Percentiles rank a stretch among this genome's conserved stretches.
Evolutionary conservation across 2,113 vertebrate species (phyloP).

Genomic region (Nerophis ophidion): DNA sequence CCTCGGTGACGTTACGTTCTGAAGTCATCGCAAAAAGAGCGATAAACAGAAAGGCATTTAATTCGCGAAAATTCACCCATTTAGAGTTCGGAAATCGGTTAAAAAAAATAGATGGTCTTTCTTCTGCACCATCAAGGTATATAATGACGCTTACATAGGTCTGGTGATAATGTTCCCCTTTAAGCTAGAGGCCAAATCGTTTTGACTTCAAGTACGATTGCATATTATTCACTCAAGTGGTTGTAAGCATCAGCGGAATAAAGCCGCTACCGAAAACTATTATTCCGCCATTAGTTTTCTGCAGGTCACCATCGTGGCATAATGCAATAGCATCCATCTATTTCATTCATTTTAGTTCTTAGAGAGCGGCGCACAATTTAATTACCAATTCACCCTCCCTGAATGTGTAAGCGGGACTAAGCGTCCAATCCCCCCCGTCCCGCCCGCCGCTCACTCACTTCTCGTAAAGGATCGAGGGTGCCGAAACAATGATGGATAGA

Average conservation of each 20-base stretch:
- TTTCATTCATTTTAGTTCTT: conserved; percentile 71
- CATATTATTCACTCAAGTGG: conserved; percentile 63
- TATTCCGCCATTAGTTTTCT: conserved; percentile 70
- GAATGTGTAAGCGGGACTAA: conserved; percentile 56
- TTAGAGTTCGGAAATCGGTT: too few relatives aligned
- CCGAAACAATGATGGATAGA: conserved; percentile 78
- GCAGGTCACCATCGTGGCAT: conserved; percentile 66
- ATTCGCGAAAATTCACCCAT: too few relatives aligned
- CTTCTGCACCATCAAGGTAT: too few relatives aligned
- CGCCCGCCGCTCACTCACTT: conserved; percentile 59
- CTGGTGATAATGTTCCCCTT: too few relatives aligned
- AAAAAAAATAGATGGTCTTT: too few relatives aligned
- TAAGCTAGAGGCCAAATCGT: conserved; percentile 54
- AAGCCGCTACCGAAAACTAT: conserved; percentile 66
- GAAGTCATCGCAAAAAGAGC: too few relatives aligned
- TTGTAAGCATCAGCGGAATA: conserved; percentile 60
- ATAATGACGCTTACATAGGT: too few relatives aligned
- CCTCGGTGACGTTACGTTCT: too few relatives aligned
- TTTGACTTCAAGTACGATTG: conserved; percentile 49
- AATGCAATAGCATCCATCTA: conserved; percentile 71
- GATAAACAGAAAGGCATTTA: too few relatives aligned
- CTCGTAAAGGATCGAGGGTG: conserved; percentile 71
- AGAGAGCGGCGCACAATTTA: conserved; percentile 71
- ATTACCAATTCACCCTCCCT: conserved; percentile 67
- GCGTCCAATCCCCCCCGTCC: conserved; percentile 35